Evolutionary conservation across 2,113 vertebrate genomes (phyloP), one percentile per base, ranked within the genome.

Genomic region (Aspidoscelis tigris): DNA sequence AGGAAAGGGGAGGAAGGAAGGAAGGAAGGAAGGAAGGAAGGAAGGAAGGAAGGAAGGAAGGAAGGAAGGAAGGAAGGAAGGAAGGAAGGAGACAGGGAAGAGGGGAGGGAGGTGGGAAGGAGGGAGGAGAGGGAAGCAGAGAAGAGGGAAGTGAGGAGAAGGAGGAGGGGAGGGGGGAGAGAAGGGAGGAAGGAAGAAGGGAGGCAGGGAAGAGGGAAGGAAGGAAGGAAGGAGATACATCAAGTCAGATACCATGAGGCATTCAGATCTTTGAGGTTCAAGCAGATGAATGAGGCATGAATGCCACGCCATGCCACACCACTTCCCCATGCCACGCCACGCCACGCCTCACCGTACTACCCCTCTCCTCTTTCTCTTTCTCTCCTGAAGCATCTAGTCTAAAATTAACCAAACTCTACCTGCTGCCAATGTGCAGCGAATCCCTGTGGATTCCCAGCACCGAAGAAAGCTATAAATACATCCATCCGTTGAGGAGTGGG

Each of bases 361-460:
- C 6, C 3, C 82, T 83, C 87, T 88, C 21, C 4, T 2, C 3
- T 39, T 33, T 39, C 33, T 47, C 7, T 5, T 80, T 82, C 86
- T 87, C 24, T 86, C 78, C 88, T 82, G 83, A 85, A 91, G 78
- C 74, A 1, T 2, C 39, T 4, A 77, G 77, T 80, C 88, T 92
- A 90, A 93, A 95, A 93, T 95, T 91, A 95, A 84, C 89, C 4
- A 5, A 90, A 83, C 87, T 68, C 64, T 88, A 87, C 76, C 39
- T 85, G 88, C 81, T 81, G 86, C 88, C 86, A 89, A 2, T 33
- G 75, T 86, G 87, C 76, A 86, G 89, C 75, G 83, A 89, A 87
- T 94, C 92, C 92, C 94, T 87, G 55, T 41, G 90, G 91, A 84
- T 90, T 55, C 75, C 83, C 65, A 0, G 2, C 70, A 73, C 88